Conservation (phyloP, 2,888 invertebrate genomes). For the Dicranocentrus wangi region DNA sequence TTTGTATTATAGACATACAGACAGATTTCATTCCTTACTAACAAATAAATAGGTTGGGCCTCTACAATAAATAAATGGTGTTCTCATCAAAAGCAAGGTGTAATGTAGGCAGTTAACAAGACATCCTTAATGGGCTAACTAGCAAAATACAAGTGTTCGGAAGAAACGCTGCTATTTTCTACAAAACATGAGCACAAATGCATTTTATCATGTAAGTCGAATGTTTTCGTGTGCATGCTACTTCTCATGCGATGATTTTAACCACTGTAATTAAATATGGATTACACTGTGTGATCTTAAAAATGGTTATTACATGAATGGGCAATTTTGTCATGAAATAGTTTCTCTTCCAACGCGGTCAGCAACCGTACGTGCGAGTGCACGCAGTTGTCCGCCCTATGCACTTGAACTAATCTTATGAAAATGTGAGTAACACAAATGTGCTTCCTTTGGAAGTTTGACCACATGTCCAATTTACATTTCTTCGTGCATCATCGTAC, state of each 20-base stretch:
- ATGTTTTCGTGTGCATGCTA: neutral
- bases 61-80: constrained; percentile 32
- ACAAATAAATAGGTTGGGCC: constrained; percentile 45
- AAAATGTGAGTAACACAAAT: no score
- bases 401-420: constrained; percentile 23
- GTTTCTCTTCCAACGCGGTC: constrained; percentile 36
- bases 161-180: no score
- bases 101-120: constrained; percentile 3
- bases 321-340: neutral
- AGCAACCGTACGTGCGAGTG: neutral
- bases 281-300: constrained; percentile 1
- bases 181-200: no score
- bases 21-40: no score
- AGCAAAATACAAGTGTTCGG: no score
- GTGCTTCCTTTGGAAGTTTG: no score
- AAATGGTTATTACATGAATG: constrained; percentile 15
- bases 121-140: constrained; percentile 1
- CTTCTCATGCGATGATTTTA: neutral
- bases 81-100: neutral
- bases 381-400: constrained; percentile 31
- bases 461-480: no score
- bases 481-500: no score
- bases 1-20: no score
- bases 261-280: neutral
- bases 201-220: neutral